Percentiles rank a stretch among this genome's conserved stretches.
phyloP scores from a whole-genome alignment of 2,113 vertebrate species.

The Lepisosteus osseus region DNA sequence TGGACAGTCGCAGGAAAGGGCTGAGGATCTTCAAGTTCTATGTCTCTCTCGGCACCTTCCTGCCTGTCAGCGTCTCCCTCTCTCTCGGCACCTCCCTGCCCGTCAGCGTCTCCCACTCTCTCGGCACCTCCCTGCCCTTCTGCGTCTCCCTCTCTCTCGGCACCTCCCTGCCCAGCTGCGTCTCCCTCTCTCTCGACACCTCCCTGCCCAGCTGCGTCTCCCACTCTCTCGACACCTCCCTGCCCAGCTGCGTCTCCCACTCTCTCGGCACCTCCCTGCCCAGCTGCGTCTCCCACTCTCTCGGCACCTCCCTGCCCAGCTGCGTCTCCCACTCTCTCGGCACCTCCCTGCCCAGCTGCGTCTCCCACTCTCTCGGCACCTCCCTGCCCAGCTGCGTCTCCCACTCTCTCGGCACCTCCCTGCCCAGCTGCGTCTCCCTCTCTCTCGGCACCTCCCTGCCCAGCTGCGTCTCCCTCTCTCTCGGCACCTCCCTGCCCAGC shows the following conservation, averaged over 20 bases:
- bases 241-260: neutral
- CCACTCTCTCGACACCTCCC: neutral
- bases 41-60: neutral
- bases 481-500: neutral
- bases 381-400: slow-evolving; percentile 26
- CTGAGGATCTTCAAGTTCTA: slow-evolving; percentile 16
- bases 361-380: slow-evolving; percentile 34
- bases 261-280: neutral
- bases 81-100: neutral
- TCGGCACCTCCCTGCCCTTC: slow-evolving; percentile 21
- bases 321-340: slow-evolving; percentile 8
- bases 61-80: slow-evolving; percentile 17
- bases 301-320: slow-evolving; percentile 22
- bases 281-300: slow-evolving; percentile 27
- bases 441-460: slow-evolving; percentile 12
- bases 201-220: slow-evolving; percentile 11
- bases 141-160: neutral
- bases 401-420: slow-evolving; percentile 29
- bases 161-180: slow-evolving; percentile 14
- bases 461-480: slow-evolving; percentile 9
- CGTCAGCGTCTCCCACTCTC: slow-evolving; percentile 26
- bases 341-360: slow-evolving; percentile 34
- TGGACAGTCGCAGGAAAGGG: slow-evolving; percentile 42
- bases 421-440: neutral
- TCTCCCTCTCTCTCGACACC: slow-evolving; percentile 7